Evolutionary conservation across 2,113 vertebrate species (phyloP).

Genomic region (Lucifuga dentata): DNA sequence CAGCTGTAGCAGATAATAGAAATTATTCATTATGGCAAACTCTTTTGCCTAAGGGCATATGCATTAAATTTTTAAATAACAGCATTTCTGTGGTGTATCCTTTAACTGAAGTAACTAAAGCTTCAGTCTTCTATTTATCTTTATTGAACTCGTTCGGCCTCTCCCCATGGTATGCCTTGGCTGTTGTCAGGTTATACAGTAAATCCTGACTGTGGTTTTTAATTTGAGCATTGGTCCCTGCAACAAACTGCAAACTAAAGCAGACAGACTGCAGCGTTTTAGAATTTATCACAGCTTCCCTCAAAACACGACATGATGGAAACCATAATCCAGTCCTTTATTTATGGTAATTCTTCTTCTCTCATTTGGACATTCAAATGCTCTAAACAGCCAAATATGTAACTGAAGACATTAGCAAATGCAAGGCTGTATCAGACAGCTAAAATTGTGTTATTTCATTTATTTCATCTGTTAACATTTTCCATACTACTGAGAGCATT

Average conservation of each 20-base stretch:
- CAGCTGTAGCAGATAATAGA: slow-evolving; percentile 1
- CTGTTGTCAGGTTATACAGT: slow-evolving; percentile 61
- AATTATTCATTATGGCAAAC: slow-evolving; percentile 50
- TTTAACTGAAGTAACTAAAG: slow-evolving; percentile 48
- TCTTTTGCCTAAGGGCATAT: slow-evolving; percentile 14
- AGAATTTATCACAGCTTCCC: slow-evolving; percentile 27
- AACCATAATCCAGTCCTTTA: slow-evolving; percentile 9
- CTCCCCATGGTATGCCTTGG: slow-evolving; percentile 37
- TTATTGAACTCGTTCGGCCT: slow-evolving; percentile 45
- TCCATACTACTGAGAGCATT: too few relatives aligned
- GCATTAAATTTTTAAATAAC: slow-evolving; percentile 39
- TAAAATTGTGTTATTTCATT: background rate
- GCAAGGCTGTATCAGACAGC: slow-evolving; percentile 3
- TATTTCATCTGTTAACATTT: background rate
- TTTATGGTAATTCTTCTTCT: slow-evolving; percentile 9
- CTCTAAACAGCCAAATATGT: background rate
- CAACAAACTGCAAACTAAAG: slow-evolving; percentile 23
- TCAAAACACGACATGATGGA: slow-evolving; percentile 20
- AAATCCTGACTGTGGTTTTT: slow-evolving; percentile 63
- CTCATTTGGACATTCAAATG: background rate
- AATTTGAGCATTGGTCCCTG: slow-evolving; percentile 47
- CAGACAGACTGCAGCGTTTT: slow-evolving; percentile 37
- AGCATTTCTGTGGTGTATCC: slow-evolving; percentile 37
- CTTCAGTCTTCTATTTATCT: slow-evolving; percentile 60
- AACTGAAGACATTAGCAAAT: background rate